A percentile compares a stretch with the other conserved stretches of the same genome.
phyloP scores from a whole-genome alignment of 2,797 vertebrate genomes.

The Thaleichthys pacificus region DNA sequence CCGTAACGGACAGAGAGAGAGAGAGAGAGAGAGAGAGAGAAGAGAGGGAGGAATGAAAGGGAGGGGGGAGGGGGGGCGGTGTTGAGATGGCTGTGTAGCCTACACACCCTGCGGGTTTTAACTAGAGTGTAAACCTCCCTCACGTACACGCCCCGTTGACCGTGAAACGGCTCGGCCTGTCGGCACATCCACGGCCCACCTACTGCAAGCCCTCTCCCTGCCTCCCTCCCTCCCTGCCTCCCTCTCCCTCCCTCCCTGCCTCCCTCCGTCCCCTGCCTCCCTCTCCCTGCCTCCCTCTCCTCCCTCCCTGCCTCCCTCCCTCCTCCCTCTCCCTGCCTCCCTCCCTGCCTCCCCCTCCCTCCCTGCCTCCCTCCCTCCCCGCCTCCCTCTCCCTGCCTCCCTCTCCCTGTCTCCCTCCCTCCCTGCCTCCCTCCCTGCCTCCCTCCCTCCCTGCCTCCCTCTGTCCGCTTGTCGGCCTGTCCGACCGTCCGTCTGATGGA shows the following conservation, averaged over 20 bases:
- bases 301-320: neutral
- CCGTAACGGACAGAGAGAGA: neutral
- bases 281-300: conserved; percentile 19
- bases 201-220: neutral
- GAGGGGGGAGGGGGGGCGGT: neutral
- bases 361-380: neutral
- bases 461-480: neutral
- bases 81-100: neutral
- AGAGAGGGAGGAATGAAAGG: neutral
- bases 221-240: too few species aligned
- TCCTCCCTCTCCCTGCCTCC: too few species aligned
- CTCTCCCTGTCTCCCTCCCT: too few species aligned
- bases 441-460: too few species aligned
- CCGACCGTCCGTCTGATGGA: conserved; percentile 34
- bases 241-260: too few species aligned
- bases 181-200: conserved; percentile 34
- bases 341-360: conserved; percentile 17
- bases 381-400: too few species aligned
- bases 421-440: too few species aligned
- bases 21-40: conserved; percentile 14
- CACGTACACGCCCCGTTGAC: conserved; percentile 53
- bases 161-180: conserved; percentile 56
- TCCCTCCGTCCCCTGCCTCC: too few species aligned
- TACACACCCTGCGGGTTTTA: conserved; percentile 9
- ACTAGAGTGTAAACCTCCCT: conserved; percentile 38